A percentile compares a stretch with the other conserved stretches of the same genome.
phyloP scores from a whole-genome alignment of 2,797 vertebrate genomes.

The Poecilia velifera region DNA sequence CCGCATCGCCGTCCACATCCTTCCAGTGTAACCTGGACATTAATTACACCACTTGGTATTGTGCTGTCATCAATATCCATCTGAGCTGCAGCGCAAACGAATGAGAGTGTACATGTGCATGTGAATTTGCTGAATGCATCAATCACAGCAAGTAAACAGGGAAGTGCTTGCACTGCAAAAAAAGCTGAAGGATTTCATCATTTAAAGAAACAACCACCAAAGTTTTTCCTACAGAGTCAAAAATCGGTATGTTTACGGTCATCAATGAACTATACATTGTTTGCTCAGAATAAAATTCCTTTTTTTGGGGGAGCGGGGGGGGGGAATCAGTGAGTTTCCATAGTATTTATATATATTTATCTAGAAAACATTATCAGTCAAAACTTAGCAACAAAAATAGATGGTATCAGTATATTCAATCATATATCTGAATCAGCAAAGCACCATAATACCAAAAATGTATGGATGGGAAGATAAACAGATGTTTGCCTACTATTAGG shows the following conservation, averaged over 20 bases:
- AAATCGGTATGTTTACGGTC: background rate
- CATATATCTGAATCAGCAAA: background rate
- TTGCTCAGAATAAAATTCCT: background rate
- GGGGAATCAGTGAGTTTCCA: background rate
- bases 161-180: slow-evolving; percentile 23
- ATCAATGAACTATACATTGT: background rate
- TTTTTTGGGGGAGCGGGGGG: background rate
- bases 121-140: slow-evolving; percentile 37
- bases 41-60: slow-evolving; percentile 83
- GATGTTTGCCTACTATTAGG: background rate
- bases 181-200: slow-evolving; percentile 41
- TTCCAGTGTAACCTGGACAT: slow-evolving; percentile 78
- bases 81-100: slow-evolving; percentile 39
- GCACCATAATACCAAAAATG: background rate
- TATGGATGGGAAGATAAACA: background rate
- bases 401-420: background rate
- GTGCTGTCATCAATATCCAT: slow-evolving; percentile 79
- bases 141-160: slow-evolving; percentile 15
- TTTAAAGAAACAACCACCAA: slow-evolving; percentile 11
- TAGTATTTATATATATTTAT: background rate
- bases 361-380: background rate
- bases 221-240: background rate
- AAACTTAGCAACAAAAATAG: background rate
- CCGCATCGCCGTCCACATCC: slow-evolving; percentile 72
- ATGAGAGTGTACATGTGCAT: slow-evolving; percentile 4